Base-by-base conservation (phyloP, 1,140 invertebrate species). In the Bombus confusus region DNA sequence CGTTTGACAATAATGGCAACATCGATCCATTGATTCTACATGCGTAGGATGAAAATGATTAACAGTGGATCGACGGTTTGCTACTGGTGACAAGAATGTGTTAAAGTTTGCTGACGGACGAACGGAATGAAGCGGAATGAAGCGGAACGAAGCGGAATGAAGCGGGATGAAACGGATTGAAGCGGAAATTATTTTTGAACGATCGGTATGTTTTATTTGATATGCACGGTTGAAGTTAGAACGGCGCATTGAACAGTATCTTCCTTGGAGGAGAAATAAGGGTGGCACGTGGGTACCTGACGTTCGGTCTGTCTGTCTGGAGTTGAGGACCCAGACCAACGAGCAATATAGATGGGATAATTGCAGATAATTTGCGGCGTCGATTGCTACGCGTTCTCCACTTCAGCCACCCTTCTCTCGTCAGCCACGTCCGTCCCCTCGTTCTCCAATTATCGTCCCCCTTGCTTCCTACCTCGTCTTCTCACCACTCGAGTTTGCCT, bases 341-440 rank as follows among this genome's bases (percentile, higher is more conserved):
- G 86, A 90, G 88, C 86, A 76, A 88, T 87, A 92, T 88, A 91
- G 87, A 87, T 85, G 90, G 84, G 84, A 92, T 92, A 92, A 92
- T 91, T 90, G 89, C 87, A 88, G 89, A 92, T 92, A 91, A 92
- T 92, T 92, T 90, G 87, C 87, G 88, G 87, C 87, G 91, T 87
- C 90, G 90, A 90, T 91, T 91, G 88, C 88, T 88, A 91, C 82
- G 90, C 88, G 85, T 91, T 91, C 86, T 76, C 86, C 80, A 89
- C 88, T 90, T 85, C 59, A 89, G 82, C 69, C 82, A 90, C 88
- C 88, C 89, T 90, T 79, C 86, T 85, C 90, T 87, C 89, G 68
- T 87, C 88, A 77, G 78, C 73, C 73, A 77, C 79, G 69, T 80
- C 78, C 88, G 47, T 81, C 86, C 82, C 85, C 82, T 86, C 84